Evolutionary conservation across 2,113 vertebrate genomes (phyloP), one percentile per base, ranked within the genome.

Genomic region (Parotia lawesii): DNA sequence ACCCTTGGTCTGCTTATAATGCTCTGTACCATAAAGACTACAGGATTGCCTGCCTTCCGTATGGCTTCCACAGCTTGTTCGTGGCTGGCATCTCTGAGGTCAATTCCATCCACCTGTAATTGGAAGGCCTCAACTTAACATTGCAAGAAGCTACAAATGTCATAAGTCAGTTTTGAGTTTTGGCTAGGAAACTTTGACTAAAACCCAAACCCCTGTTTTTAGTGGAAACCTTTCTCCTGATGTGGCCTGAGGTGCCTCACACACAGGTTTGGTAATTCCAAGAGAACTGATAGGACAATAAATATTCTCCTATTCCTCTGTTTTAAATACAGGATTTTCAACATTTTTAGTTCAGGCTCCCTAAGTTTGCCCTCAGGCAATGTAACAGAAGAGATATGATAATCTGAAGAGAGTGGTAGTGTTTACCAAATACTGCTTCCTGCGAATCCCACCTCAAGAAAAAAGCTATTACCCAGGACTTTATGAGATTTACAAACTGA

Each of bases 31-130:
- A 99, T 94, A 97, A 99, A 99, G 94, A 98, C 97, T 88, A 99
- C 99, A 21, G 99, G 98, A 96, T 98, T 99, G 85, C 98, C 99
- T 94, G 99, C 99, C 96, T 97, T 99, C 95, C 99, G 98, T 97
- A 99, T 99, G 97, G 99, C 99, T 97, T 99, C 99, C 97, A 99
- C 99, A 61, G 99, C 99, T 98, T 99, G 98, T 91, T 99, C 99
- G 1, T 99, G 99, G 97, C 99, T 99, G 71, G 99, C 99, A 92
- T 99, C 99, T 97, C 99, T 98, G 93, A 99, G 98, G 94, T 99
- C 99, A 85, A 98, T 98, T 85, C 99, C 99, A 87, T 99, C 99
- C 98, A 99, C 99, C 99, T 99, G 98, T 90, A 97, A 97, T 97
- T 88, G 97, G 96, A 98, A 98, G 96, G 93, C 97, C 97, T 97